These are phyloP conservation scores for Muscicapa comitata DNA, from an alignment of 2,797 vertebrate species.

Conservation along the genomic window DNA sequence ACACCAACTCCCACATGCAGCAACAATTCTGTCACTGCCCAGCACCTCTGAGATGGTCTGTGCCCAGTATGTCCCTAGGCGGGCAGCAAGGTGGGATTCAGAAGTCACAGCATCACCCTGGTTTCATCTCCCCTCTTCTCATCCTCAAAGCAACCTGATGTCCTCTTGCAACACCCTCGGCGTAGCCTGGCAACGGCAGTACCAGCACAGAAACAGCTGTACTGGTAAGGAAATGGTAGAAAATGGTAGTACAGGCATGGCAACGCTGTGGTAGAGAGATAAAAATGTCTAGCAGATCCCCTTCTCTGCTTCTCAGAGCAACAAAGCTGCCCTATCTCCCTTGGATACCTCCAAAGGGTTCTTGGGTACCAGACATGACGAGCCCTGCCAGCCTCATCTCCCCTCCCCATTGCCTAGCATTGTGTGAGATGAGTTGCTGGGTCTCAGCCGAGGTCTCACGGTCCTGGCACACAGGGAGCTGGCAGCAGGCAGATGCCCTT, in stretches of 20 bases:
- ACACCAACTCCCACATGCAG: not conserved
- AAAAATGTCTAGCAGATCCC: not conserved
- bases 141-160: not conserved
- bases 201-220: not conserved
- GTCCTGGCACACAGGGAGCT: not conserved
- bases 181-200: conserved; percentile 16
- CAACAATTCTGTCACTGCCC: not conserved
- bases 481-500: not conserved
- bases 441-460: not conserved
- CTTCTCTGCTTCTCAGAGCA: not conserved
- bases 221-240: not conserved
- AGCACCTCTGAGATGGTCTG: rapidly evolving
- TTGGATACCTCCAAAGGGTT: no score
- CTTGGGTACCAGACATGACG: rapidly evolving
- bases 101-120: rapidly evolving
- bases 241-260: not conserved
- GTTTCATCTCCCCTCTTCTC: not conserved
- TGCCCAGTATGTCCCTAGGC: not conserved
- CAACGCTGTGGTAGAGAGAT: not conserved
- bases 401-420: not conserved
- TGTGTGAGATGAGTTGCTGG: not conserved
- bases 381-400: not conserved
- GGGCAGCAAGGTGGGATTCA: not conserved
- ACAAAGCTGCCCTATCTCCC: not conserved
- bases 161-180: not conserved